These are phyloP conservation scores for Muntiacus muntjak DNA, from an alignment of 2,113 vertebrate genomes.

Conservation along the genomic window DNA sequence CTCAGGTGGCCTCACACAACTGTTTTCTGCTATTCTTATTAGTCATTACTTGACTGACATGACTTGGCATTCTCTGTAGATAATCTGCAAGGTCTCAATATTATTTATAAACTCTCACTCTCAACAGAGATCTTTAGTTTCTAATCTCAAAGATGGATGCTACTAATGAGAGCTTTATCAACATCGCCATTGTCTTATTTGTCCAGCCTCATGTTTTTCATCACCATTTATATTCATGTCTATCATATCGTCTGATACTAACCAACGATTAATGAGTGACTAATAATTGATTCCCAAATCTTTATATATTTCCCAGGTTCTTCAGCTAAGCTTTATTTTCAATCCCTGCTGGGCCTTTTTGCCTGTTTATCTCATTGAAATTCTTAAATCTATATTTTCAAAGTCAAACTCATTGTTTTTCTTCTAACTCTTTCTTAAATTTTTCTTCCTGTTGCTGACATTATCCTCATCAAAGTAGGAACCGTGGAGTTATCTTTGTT, in stretches of 20 bases:
- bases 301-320: not conserved
- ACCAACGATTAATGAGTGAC: not conserved
- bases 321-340: not conserved
- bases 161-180: not conserved
- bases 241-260: not conserved
- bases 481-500: not conserved
- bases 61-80: not conserved
- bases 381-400: not conserved
- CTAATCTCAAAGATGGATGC: not conserved
- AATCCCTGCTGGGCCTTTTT: not conserved
- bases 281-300: not conserved
- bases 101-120: not conserved
- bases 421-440: not conserved
- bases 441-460: not conserved
- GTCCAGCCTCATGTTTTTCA: not conserved
- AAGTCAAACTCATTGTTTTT: not conserved
- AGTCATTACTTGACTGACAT: not conserved
- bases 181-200: not conserved
- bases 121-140: not conserved
- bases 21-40: not conserved
- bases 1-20: not conserved
- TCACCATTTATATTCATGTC: not conserved
- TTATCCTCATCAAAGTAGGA: not conserved
- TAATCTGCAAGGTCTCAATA: not conserved
- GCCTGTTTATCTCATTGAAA: not conserved